These are phyloP conservation scores for Cataglyphis hispanica DNA, from an alignment of 1,140 invertebrate species.

Conservation along the genomic window DNA sequence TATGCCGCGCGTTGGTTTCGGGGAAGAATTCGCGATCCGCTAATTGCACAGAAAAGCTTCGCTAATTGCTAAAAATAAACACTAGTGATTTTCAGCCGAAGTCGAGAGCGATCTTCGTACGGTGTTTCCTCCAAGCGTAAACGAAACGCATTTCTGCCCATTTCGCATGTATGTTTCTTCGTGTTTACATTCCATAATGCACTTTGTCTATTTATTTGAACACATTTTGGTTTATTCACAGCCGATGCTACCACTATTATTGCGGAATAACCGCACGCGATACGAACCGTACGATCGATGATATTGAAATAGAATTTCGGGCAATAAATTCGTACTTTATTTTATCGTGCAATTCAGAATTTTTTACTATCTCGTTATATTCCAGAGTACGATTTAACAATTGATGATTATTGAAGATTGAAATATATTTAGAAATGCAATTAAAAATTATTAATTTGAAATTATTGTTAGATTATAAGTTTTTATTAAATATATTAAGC, in stretches of 20 bases:
- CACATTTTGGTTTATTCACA: slow-evolving; percentile 34
- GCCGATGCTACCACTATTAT: slow-evolving; percentile 4
- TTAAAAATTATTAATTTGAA: not conserved
- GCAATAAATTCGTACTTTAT: slow-evolving; percentile 3
- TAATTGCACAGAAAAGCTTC: slow-evolving; percentile 24
- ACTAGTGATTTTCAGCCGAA: not conserved
- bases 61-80: slow-evolving; percentile 7
- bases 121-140: not conserved
- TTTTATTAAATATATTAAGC: not conserved
- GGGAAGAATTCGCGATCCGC: not conserved
- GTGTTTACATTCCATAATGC: not conserved
- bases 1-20: not conserved
- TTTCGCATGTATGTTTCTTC: slow-evolving; percentile 24
- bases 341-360: not conserved
- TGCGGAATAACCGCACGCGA: slow-evolving; percentile 42
- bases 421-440: not conserved
- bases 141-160: not conserved
- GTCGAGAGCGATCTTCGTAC: not conserved
- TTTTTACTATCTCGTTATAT: not conserved
- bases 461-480: not conserved
- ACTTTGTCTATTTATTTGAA: slow-evolving; percentile 23
- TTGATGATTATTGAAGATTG: not conserved
- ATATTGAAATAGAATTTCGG: slow-evolving; percentile 14
- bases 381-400: not conserved
- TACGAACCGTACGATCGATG: slow-evolving; percentile 22